A percentile compares a stretch with the other conserved stretches of the same genome.
Evolutionary conservation across 2,113 vertebrate species (phyloP).

Genomic region (Semnornis frantzii): DNA sequence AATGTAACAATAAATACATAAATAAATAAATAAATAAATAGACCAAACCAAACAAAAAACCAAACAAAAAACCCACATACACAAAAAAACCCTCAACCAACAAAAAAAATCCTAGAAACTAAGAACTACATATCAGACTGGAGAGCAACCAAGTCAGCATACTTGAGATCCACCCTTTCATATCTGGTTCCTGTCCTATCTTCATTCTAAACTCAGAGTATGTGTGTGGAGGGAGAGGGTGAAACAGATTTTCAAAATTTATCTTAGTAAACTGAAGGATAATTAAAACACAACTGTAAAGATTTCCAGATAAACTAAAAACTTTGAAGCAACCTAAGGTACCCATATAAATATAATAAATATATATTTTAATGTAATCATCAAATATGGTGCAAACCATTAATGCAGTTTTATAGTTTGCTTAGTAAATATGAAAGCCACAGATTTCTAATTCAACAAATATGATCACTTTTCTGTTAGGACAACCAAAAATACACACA

Average conservation of each 20-base stretch:
- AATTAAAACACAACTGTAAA: background rate
- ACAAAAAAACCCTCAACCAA: too few species aligned
- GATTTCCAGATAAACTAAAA: background rate
- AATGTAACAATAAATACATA: background rate
- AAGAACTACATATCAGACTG: background rate
- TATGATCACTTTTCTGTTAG: background rate
- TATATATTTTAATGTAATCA: background rate
- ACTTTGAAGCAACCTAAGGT: background rate
- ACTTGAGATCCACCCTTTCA: accelerated
- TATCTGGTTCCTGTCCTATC: background rate
- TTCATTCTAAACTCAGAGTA: background rate
- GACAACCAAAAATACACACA: background rate
- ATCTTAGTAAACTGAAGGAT: background rate
- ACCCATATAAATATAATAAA: background rate
- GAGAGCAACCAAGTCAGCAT: background rate
- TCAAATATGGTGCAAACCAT: background rate
- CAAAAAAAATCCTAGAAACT: background rate
- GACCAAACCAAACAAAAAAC: too few species aligned
- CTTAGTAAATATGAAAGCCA: background rate
- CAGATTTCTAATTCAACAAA: background rate
- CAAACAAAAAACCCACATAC: too few species aligned
- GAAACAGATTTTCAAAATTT: background rate
- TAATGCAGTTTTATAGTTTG: background rate
- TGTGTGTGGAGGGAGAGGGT: background rate
- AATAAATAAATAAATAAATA: too few species aligned